phyloP scores from a whole-genome alignment of 2,113 vertebrate species.

The Silurus glanis region DNA sequence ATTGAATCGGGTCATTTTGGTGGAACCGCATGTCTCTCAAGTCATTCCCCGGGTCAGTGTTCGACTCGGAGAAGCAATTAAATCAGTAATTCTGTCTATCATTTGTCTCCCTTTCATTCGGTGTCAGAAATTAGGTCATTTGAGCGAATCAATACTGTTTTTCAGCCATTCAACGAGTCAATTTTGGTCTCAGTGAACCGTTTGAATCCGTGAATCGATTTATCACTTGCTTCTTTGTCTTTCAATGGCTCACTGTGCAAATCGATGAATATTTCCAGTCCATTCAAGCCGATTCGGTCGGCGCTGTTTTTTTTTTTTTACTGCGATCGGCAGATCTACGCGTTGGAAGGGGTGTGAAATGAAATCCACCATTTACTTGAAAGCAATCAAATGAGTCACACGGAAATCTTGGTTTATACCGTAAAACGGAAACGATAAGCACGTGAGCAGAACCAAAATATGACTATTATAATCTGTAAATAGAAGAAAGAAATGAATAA shows the following conservation, averaged over 20 bases:
- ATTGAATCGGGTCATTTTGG: too few relatives aligned
- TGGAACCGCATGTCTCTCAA: too few relatives aligned
- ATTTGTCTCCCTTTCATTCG: too few relatives aligned
- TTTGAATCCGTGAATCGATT: background rate
- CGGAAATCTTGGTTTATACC: background rate
- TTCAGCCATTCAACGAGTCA: too few relatives aligned
- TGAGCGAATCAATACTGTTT: too few relatives aligned
- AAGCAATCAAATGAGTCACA: background rate
- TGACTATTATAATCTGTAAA: background rate
- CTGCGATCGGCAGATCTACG: background rate
- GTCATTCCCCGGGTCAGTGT: too few relatives aligned
- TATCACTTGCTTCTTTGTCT: background rate
- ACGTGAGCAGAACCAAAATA: background rate
- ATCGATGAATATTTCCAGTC: background rate
- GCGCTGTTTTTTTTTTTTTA: background rate
- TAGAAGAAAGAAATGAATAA: background rate
- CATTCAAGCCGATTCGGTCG: background rate
- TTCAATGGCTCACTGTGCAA: background rate
- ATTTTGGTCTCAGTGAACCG: background rate
- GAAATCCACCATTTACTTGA: background rate
- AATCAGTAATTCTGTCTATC: too few relatives aligned
- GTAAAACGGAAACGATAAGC: background rate
- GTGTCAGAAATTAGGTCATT: too few relatives aligned
- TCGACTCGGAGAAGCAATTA: too few relatives aligned
- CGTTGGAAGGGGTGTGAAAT: background rate